A percentile compares a stretch with the other conserved stretches of the same genome.
These are phyloP conservation scores for Zosterops pallidus DNA, from an alignment of 2,113 vertebrate species.

Conservation along the genomic window DNA sequence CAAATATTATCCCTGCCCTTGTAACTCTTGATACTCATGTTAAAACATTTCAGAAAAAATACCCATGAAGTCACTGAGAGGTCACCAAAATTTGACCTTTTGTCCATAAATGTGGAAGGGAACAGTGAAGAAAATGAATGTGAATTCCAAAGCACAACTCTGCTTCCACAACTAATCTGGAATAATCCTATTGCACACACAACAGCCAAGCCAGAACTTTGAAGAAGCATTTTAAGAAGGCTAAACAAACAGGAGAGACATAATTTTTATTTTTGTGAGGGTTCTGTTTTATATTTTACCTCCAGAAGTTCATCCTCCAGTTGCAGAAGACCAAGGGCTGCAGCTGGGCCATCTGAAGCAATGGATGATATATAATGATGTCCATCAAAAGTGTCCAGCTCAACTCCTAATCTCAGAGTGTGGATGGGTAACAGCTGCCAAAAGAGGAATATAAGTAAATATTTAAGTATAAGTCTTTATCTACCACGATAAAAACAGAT, in stretches of 20 bases:
- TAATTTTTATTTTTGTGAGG: neutral
- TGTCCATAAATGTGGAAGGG: neutral
- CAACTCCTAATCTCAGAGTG: slow-evolving; percentile 90
- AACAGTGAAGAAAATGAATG: neutral
- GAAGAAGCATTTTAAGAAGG: neutral
- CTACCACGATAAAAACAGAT: neutral
- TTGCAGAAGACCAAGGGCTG: slow-evolving; percentile 80
- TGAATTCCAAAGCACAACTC: neutral
- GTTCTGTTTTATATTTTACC: slow-evolving; percentile 69
- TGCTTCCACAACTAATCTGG: neutral
- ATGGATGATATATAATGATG: slow-evolving; percentile 96
- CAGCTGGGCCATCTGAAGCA: slow-evolving; percentile 84
- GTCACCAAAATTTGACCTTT: neutral
- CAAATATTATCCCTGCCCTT: neutral
- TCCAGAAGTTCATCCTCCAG: slow-evolving; percentile 94
- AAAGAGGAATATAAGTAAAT: neutral
- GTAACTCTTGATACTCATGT: neutral
- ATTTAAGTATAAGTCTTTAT: neutral
- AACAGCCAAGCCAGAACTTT: neutral
- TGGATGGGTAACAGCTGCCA: slow-evolving; percentile 90
- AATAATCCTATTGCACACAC: neutral
- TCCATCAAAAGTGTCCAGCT: slow-evolving; percentile 93
- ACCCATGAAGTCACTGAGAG: neutral
- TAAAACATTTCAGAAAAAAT: neutral
- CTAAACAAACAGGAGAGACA: neutral